Conservation (phyloP, 1,140 invertebrate genomes). For the Heterodera schachtii region DNA sequence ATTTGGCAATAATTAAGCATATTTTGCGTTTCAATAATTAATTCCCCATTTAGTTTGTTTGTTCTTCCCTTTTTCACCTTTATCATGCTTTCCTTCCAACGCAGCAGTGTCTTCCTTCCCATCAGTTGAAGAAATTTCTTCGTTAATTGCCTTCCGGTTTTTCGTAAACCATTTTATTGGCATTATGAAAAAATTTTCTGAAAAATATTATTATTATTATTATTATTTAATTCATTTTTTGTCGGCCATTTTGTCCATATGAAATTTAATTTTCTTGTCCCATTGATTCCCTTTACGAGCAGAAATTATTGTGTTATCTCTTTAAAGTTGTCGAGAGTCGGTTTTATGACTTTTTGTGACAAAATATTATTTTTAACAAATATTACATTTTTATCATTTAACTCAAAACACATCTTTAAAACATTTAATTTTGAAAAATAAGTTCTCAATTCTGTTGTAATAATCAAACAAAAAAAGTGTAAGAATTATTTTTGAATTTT, state of each 20-base stretch:
- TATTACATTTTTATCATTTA: no score
- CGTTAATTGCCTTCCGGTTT: not conserved
- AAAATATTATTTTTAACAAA: no score
- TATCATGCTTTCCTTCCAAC: not conserved
- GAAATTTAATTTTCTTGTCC: not conserved
- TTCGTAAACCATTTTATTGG: conserved; percentile 10
- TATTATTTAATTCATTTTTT: not conserved
- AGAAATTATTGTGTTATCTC: no score
- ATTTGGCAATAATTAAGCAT: not conserved
- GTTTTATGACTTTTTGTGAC: no score
- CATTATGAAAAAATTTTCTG: not conserved
- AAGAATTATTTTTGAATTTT: no score
- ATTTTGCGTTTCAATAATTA: not conserved
- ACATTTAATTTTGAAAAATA: no score
- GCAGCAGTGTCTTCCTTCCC: not conserved
- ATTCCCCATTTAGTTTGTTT: not conserved
- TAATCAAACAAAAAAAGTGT: no score
- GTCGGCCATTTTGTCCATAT: not conserved
- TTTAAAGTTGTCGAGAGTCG: no score
- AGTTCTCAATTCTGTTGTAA: no score
- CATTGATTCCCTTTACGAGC: no score
- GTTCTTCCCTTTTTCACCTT: not conserved
- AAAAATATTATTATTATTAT: not conserved
- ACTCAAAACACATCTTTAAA: no score
- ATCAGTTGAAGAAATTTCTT: not conserved